Evolutionary conservation across 92 coral and sea anemone species (phyloP), one percentile per base, ranked within the genome.

Genomic region (Paragorgia papillata): DNA sequence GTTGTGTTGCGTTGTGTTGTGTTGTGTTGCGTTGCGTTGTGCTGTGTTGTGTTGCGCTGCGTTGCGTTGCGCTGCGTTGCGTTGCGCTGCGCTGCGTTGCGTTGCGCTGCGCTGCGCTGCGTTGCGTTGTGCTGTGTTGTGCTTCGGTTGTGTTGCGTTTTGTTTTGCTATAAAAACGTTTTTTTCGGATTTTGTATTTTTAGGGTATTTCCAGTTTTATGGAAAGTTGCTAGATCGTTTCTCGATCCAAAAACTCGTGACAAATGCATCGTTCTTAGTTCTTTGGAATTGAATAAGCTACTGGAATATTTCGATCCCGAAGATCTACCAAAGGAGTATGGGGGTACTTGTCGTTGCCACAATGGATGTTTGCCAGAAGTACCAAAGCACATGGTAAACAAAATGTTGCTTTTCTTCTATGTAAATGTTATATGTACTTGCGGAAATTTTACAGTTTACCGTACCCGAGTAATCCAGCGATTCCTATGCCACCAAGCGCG

Each of bases 341-440:
- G 98, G n/a, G 98, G 98, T 18, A 62, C 80, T 0, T 94, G 98
- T 60, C 53, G 80, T 4, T 94, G 98, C 73, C 84, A 86, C 9
- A 56, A 79, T 18, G 98, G 98, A 28, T 94, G 98, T 75, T 71
- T 94, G 12, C 98, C 98, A 6, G 90, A 92, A 18, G 60, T 94
- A 5, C 98, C 98, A 4, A 91, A 87, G 75, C 97, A 90, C 56
- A 94, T 94, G 98, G 98, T 94, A 68, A n/a, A 90, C 76, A n/a
- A 31, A 32, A 3, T 21, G 10, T 28, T n/a, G n/a, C n/a, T n/a
- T n/a, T n/a, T n/a, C n/a, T n/a, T n/a, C n/a, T n/a, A n/a, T n/a
- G n/a, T n/a, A n/a, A n/a, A n/a, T n/a, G n/a, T n/a, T n/a, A n/a
- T n/a, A n/a, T n/a, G n/a, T n/a, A n/a, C n/a, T n/a, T n/a, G n/a